A percentile compares a stretch with the other conserved stretches of the same genome.
These are phyloP conservation scores for Drosophila buzzatii DNA, from an alignment of 2,888 invertebrate genomes.

Conservation along the genomic window DNA sequence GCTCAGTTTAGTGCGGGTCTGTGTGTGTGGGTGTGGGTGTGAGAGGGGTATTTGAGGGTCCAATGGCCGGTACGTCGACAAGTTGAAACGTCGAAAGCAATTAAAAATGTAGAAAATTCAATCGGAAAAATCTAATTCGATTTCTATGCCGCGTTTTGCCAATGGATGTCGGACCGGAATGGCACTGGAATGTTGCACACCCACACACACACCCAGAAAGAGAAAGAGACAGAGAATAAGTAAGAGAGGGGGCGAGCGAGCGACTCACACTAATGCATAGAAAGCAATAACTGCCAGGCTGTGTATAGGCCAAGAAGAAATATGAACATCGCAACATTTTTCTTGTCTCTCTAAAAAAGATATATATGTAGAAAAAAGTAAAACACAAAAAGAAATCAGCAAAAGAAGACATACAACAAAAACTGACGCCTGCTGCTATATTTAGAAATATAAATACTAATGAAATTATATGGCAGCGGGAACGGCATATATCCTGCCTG, in stretches of 20 bases:
- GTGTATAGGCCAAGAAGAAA: constrained; percentile 72
- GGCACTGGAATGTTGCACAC: constrained; percentile 54
- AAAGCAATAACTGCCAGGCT: constrained; percentile 76
- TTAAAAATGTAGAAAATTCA: constrained; percentile 85
- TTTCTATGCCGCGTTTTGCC: constrained; percentile 78
- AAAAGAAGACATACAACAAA: constrained; percentile 11
- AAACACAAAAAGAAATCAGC: constrained; percentile 2
- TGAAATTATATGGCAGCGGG: constrained; percentile 72
- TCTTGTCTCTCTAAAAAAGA: constrained; percentile 43
- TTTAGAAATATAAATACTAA: constrained; percentile 73
- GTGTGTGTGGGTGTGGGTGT: not conserved
- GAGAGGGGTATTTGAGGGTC: constrained; percentile 14
- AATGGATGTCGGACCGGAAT: constrained; percentile 59
- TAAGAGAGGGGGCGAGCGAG: not conserved
- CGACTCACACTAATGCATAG: constrained; percentile 19
- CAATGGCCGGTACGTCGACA: constrained; percentile 58
- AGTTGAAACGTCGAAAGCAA: constrained; percentile 83
- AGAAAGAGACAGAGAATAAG: constrained; percentile 17
- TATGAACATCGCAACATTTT: constrained; percentile 62
- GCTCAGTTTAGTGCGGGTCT: constrained; percentile 21
- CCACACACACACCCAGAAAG: constrained; percentile 27
- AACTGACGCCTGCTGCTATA: constrained; percentile 53
- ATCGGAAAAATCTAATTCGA: constrained; percentile 85
- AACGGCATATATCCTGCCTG: constrained; percentile 54
- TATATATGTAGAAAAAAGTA: not conserved